phyloP scores from a whole-genome alignment of 2,797 vertebrate species.

The Todus mexicanus region DNA sequence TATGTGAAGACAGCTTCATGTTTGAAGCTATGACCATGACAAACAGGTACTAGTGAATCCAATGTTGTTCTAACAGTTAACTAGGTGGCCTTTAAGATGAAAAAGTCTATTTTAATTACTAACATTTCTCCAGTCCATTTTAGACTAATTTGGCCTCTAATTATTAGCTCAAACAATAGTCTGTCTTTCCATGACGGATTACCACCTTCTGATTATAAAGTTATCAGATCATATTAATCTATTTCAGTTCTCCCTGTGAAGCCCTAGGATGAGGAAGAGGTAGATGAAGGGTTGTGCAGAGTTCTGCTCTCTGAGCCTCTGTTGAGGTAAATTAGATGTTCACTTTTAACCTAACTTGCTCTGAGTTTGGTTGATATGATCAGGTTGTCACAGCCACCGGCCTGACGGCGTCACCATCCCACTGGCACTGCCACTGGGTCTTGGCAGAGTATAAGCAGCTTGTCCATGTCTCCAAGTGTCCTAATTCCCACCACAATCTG shows the following conservation, averaged over 20 bases:
- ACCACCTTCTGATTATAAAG: not conserved
- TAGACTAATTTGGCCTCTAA: not conserved
- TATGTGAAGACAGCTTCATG: constrained; percentile 46
- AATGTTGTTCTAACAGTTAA: not conserved
- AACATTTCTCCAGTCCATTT: not conserved
- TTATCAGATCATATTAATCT: not conserved
- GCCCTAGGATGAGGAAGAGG: not conserved
- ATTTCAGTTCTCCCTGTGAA: not conserved
- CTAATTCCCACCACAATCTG: not conserved
- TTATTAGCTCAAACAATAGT: not conserved
- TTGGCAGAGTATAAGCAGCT: not conserved
- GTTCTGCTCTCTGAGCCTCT: not conserved
- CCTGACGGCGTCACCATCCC: not conserved
- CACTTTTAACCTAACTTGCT: not conserved
- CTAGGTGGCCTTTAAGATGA: not conserved
- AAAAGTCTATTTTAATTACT: not conserved
- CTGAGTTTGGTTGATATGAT: not conserved
- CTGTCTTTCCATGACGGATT: not conserved
- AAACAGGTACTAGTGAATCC: not conserved
- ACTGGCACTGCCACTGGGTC: not conserved
- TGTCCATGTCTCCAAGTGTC: not conserved
- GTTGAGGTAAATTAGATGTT: not conserved
- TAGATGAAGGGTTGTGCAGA: not conserved
- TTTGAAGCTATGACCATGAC: constrained; percentile 34
- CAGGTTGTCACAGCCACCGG: not conserved